phyloP scores from a whole-genome alignment of 2,113 vertebrate genomes.

The Heterochromis multidens region DNA sequence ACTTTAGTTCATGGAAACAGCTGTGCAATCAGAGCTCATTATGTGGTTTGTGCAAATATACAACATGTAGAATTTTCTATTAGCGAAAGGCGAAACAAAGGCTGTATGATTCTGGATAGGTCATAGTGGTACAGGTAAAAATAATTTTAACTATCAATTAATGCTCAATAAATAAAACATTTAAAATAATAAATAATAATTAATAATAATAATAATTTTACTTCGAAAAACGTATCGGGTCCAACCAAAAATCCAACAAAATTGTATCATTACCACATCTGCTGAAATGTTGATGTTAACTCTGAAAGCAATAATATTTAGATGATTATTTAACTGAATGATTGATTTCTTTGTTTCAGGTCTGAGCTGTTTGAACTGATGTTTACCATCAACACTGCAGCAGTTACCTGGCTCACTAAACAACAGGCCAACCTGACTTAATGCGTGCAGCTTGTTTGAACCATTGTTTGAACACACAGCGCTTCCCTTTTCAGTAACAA shows the following conservation, averaged over 20 bases:
- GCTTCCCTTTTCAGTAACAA: conserved; percentile 5
- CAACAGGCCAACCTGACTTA: background rate
- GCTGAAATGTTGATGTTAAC: background rate
- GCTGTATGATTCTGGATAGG: background rate
- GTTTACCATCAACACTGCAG: background rate
- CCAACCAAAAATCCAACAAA: background rate
- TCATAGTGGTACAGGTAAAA: background rate
- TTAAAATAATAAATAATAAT: too few species aligned
- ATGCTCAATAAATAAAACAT: background rate
- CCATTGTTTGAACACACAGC: background rate
- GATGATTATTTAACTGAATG: background rate
- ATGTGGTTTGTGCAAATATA: background rate
- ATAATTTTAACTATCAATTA: background rate
- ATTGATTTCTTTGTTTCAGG: background rate
- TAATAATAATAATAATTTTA: too few species aligned
- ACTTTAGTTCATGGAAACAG: background rate
- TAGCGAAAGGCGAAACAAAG: background rate
- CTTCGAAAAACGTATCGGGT: too few species aligned
- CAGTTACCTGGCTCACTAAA: background rate
- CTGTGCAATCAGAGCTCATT: background rate
- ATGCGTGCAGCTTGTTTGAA: background rate
- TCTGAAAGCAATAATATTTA: background rate
- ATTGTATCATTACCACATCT: background rate
- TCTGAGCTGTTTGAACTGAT: background rate
- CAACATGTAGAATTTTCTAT: background rate